Base-by-base conservation (phyloP, 2,888 invertebrate species). In the Leptopterna dolabrata region DNA sequence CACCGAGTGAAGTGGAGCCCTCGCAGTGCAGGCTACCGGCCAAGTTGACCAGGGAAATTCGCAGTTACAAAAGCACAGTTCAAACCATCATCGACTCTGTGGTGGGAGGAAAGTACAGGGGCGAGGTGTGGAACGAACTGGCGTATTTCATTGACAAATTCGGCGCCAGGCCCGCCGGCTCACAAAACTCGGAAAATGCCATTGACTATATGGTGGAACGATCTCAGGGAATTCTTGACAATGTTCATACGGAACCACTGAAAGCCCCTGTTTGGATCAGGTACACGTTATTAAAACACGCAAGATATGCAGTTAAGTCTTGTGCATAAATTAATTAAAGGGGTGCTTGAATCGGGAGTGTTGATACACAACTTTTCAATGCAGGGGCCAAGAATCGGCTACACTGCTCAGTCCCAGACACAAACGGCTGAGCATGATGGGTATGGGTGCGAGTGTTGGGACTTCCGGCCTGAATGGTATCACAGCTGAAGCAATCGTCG, bases 381-480 rank as follows among this genome's bases (percentile, higher is more conserved):
- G 29, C 82, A 94, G 96, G 91, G 96, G 96, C 6, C 92, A 93
- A 81, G 96, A 96, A 92, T 93, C 92, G 80, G 94, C 95, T 16
- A 93, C 93, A 7, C 92, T 97, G 92, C 89, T 96, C 4, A 91
- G 93, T 90, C 96, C 96, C 9, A 92, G 95, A 89, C 88, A 91
- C 0, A 94, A 95, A 90, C 92, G 94, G 71, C 91, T 97, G 47
- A 92, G 93, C 0, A 92, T 96, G 83, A 91, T 96, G 70, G 96
- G 96, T 6, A 92, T 97, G 0, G 96, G 96, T 1, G 92, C 92
- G 87, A 95, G 95, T 90, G 93, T 95, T 0, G 94, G 94, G 76
- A 97, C 97, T n/a, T n/a, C n/a, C n/a, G 24, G 11, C 0, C 91
- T 92, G 43, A 93, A 94, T 89, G 96, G 96, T n/a, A 94, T 97